Percentiles rank a stretch among this genome's conserved stretches.
Conservation (phyloP, 2,888 invertebrate species). For the Mycalesis mineus region DNA sequence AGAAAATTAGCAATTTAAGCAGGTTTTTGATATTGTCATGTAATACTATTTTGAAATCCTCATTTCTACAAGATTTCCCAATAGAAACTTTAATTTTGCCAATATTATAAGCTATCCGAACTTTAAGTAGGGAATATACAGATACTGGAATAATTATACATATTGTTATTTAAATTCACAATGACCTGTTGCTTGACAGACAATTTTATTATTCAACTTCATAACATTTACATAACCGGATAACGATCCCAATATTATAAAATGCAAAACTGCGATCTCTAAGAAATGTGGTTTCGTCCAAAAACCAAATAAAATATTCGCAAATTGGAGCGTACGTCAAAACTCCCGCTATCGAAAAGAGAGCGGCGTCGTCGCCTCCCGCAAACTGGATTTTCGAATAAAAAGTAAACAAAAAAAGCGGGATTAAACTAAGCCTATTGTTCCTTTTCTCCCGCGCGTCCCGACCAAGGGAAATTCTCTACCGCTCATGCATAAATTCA, state of each 20-base stretch:
- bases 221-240: not conserved
- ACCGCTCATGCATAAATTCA: conserved; percentile 74
- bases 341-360: conserved; percentile 42
- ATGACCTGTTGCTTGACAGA: not conserved
- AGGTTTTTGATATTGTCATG: too few species aligned
- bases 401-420: conserved; percentile 54
- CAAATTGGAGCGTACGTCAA: conserved; percentile 51
- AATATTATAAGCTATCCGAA: too few species aligned
- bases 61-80: too few species aligned
- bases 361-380: conserved; percentile 43
- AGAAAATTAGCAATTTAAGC: too few species aligned
- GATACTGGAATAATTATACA: too few species aligned
- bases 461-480: conserved; percentile 55
- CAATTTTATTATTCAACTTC: not conserved
- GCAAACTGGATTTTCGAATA: conserved; percentile 59
- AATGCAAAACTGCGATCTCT: not conserved
- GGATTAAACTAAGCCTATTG: conserved; percentile 75
- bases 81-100: too few species aligned
- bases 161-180: too few species aligned
- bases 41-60: too few species aligned
- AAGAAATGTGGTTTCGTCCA: not conserved
- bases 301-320: conserved; percentile 41
- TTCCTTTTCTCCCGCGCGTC: conserved; percentile 59
- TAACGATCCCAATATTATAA: not conserved
- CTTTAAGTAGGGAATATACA: too few species aligned